These are phyloP conservation scores for Colostygia pectinataria DNA, from an alignment of 2,888 invertebrate genomes.

Conservation along the genomic window DNA sequence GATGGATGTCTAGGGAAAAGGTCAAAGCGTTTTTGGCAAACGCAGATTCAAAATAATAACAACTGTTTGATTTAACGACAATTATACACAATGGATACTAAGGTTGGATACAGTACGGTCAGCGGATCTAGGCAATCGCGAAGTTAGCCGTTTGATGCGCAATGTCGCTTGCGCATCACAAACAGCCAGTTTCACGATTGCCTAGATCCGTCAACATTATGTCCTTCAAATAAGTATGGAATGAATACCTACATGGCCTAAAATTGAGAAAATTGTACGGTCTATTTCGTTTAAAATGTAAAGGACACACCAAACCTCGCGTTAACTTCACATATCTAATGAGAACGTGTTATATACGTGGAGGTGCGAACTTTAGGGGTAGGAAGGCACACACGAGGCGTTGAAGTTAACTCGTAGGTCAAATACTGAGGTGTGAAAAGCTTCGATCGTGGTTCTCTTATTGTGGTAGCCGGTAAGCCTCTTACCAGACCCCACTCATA, in stretches of 20 bases:
- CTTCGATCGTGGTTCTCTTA: slow-evolving; percentile 62
- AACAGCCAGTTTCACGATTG: no score
- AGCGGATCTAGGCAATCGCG: no score
- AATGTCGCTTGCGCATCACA: no score
- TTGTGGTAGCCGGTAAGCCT: slow-evolving; percentile 72
- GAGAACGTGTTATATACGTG: slow-evolving; percentile 65
- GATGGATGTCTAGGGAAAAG: slow-evolving; percentile 51
- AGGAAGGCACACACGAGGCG: slow-evolving; percentile 76
- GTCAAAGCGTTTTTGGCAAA: slow-evolving; percentile 34
- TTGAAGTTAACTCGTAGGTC: slow-evolving; percentile 72
- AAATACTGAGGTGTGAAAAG: slow-evolving; percentile 82
- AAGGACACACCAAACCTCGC: not conserved
- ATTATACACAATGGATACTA: no score
- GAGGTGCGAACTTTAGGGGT: slow-evolving; percentile 78
- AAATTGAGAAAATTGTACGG: not conserved
- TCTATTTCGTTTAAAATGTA: not conserved
- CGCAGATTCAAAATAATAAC: no score
- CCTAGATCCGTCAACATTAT: no score
- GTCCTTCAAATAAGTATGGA: no score
- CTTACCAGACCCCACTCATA: slow-evolving; percentile 68
- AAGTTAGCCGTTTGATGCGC: no score
- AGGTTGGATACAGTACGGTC: no score
- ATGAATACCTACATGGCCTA: no score
- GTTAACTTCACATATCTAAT: slow-evolving; percentile 47
- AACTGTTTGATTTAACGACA: no score